phyloP scores from a whole-genome alignment of 2,113 vertebrate genomes.

The Microtus richardsoni region DNA sequence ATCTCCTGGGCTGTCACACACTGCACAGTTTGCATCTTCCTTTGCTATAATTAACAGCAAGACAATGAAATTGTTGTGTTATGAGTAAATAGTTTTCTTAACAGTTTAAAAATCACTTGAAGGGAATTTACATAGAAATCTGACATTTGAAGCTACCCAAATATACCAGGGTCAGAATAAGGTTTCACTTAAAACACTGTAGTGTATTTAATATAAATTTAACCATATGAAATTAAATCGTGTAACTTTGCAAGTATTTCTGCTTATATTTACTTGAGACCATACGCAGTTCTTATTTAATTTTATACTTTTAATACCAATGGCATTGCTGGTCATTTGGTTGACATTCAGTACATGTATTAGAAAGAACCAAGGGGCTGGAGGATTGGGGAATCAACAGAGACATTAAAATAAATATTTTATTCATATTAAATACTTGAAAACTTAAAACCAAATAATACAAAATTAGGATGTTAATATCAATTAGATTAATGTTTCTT shows the following conservation, averaged over 20 bases:
- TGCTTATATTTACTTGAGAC: background rate
- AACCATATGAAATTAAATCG: background rate
- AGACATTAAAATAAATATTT: background rate
- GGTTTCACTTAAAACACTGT: background rate
- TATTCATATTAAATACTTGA: slow-evolving; percentile 24
- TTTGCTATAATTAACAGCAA: slow-evolving; percentile 86
- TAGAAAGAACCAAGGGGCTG: background rate
- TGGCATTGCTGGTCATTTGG: background rate
- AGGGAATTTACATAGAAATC: slow-evolving; percentile 38
- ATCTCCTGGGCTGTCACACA: slow-evolving; percentile 92
- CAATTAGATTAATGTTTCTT: slow-evolving; percentile 45
- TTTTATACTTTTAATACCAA: background rate
- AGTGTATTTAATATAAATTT: background rate
- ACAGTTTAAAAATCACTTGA: slow-evolving; percentile 57
- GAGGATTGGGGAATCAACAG: background rate
- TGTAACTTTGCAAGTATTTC: background rate
- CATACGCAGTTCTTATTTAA: background rate
- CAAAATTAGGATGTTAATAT: slow-evolving; percentile 35
- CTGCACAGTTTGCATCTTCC: slow-evolving; percentile 94
- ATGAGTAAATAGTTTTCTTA: slow-evolving; percentile 64
- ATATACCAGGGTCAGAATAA: background rate
- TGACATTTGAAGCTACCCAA: slow-evolving; percentile 48
- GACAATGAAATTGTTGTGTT: slow-evolving; percentile 68
- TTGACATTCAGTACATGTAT: background rate
- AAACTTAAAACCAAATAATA: slow-evolving; percentile 45